Evolutionary conservation across 1,140 invertebrate genomes (phyloP).

Genomic region (Oryctes rhinoceros): DNA sequence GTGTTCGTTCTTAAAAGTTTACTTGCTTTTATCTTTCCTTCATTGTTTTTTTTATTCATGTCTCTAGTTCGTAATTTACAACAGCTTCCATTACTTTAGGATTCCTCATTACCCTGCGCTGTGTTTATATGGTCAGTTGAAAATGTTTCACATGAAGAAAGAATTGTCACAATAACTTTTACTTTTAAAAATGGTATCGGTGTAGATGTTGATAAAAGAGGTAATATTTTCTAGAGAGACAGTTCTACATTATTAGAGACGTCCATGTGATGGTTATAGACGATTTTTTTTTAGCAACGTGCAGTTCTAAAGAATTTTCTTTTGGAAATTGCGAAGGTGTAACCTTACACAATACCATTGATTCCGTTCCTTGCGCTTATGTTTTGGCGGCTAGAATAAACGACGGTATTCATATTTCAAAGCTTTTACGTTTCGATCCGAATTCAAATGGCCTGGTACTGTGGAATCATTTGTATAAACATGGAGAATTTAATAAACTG

Average conservation of each 20-base stretch:
- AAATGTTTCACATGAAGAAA: conserved; percentile 74
- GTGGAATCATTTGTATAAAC: conserved; percentile 70
- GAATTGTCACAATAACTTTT: conserved; percentile 85
- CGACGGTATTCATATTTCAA: conserved; percentile 66
- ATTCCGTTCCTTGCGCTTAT: too few relatives aligned
- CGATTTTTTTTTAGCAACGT: too few relatives aligned
- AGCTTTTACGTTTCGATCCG: conserved; percentile 73
- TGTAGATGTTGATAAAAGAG: conserved; percentile 68
- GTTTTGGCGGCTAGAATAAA: conserved; percentile 50
- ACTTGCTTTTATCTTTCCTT: too few relatives aligned
- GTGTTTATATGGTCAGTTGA: conserved; percentile 87
- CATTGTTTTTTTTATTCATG: too few relatives aligned
- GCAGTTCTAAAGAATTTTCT: too few relatives aligned
- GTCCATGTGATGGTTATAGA: too few relatives aligned
- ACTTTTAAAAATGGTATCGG: conserved; percentile 90
- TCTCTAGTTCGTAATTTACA: conserved; percentile 18
- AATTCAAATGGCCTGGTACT: conserved; percentile 68
- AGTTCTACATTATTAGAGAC: too few relatives aligned
- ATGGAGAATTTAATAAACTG: conserved; percentile 66
- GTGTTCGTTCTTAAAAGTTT: too few relatives aligned
- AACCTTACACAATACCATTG: too few relatives aligned
- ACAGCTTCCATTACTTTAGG: conserved; percentile 63
- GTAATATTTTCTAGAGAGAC: conserved; percentile 52
- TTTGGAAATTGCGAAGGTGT: too few relatives aligned
- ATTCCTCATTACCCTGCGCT: conserved; percentile 84